Evolutionary conservation across 2,888 invertebrate genomes (phyloP), one percentile per base, ranked within the genome.

Genomic region (Caenorhabditis angaria): DNA sequence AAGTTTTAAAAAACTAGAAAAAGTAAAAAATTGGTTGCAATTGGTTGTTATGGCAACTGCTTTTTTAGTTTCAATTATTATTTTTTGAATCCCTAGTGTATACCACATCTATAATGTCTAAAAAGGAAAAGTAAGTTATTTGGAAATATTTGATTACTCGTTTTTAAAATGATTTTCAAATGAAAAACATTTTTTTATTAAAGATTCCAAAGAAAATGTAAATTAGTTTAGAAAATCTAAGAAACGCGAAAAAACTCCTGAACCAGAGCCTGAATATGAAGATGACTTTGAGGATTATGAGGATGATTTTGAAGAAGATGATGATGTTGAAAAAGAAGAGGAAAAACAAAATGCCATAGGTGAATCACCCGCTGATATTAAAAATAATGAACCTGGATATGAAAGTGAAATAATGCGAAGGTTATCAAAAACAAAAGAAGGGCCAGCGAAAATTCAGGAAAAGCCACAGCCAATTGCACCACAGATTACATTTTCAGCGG

Each of bases 271-370:
- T n/a, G 60, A 29, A 3, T 68, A 73, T 27, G 72, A 68, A 25
- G 68, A 73, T 22, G 72, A 73, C 56, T 73, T 73, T 28, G 72
- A 73, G 29, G 61, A 67, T 14, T 72, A 72, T 51, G 72, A 72
- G 20, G 72, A 72, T 24, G 72, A 71, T 58, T 71, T 67, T 53
- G 67, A 71, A 29, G 70, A 65, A 4, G 54, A 59, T 18, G 63
- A 71, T 5, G 71, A 71, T 29, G 53, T 14, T 6, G 32, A 32
- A 51, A 51, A 10, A 8, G 41, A 60, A 32, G 32, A 54, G 22
- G 25, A 27, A 35, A n/a, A 24, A 54, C 18, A 35, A 54, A n/a
- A 54, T 8, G n/a, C n/a, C n/a, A n/a, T n/a, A n/a, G n/a, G n/a
- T n/a, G 12, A 47, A 28, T 47, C 57, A 20, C 51, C 51, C 10